phyloP scores from a whole-genome alignment of 1,140 invertebrate species.

The Parapsyche elsis region DNA sequence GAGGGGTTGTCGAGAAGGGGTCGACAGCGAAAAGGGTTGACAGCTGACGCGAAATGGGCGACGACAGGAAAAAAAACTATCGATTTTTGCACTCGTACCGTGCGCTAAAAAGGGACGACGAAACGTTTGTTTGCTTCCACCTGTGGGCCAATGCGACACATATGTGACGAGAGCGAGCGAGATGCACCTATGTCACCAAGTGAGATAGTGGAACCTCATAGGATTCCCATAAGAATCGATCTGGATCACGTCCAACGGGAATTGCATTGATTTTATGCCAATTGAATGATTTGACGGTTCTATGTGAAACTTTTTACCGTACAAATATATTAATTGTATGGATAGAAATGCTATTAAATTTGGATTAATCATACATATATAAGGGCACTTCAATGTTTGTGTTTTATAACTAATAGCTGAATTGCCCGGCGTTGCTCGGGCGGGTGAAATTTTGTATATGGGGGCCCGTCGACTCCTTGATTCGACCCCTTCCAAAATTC shows the following conservation, averaged over 20 bases:
- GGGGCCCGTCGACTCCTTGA: no score
- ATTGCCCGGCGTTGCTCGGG: no score
- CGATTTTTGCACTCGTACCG: conserved; percentile 19
- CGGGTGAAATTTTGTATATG: no score
- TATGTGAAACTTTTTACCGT: no score
- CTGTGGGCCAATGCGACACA: conserved; percentile 15
- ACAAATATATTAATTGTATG: no score
- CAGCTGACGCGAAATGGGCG: conserved; percentile 39
- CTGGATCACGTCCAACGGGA: neutral
- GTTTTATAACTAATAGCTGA: no score
- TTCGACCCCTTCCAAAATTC: no score
- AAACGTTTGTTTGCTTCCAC: conserved; percentile 20
- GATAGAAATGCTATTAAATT: no score
- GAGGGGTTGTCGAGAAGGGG: neutral
- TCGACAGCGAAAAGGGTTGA: conserved; percentile 30
- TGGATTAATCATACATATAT: no score
- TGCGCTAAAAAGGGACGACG: conserved; percentile 7
- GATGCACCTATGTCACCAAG: neutral
- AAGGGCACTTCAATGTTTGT: no score
- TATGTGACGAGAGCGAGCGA: neutral
- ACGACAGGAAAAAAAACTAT: conserved; percentile 33
- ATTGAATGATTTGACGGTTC: no score
- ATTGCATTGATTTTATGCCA: neutral
- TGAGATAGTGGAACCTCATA: neutral
- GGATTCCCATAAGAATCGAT: neutral